A percentile compares a stretch with the other conserved stretches of the same genome.
phyloP scores from a whole-genome alignment of 2,888 invertebrate species.

The Lithophane semibrunnea region DNA sequence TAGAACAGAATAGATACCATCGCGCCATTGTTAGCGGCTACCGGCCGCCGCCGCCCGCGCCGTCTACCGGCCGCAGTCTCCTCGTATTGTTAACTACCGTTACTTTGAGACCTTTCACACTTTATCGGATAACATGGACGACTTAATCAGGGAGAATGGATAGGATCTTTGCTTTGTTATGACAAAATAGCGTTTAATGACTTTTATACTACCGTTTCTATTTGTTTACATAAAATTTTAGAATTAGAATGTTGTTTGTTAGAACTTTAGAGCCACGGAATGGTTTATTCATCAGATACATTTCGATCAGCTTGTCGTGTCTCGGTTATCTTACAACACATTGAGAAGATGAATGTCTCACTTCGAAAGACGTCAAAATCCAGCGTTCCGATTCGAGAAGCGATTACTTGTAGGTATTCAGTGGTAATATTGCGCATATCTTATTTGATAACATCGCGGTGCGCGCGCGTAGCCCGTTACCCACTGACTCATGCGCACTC shows the following conservation, averaged over 20 bases:
- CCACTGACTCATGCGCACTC: conserved; percentile 55
- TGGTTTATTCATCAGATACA: not conserved
- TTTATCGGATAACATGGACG: conserved; percentile 31
- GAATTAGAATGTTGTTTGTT: not conserved
- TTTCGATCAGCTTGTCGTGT: not conserved
- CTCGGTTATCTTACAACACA: conserved; percentile 12
- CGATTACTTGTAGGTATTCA: conserved; percentile 23
- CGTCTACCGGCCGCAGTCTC: conserved; percentile 15
- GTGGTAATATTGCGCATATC: conserved; percentile 47
- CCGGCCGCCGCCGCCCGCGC: conserved; percentile 31
- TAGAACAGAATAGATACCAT: conserved; percentile 49
- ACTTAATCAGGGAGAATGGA: conserved; percentile 36
- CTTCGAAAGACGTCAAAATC: conserved; percentile 12
- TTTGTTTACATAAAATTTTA: conserved; percentile 24
- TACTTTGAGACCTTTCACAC: conserved; percentile 62
- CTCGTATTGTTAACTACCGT: conserved; percentile 44
- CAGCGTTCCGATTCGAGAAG: conserved; percentile 12
- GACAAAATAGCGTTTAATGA: conserved; percentile 35
- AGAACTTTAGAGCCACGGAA: not conserved
- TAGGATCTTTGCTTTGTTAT: conserved; percentile 29
- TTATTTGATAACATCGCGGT: conserved; percentile 57
- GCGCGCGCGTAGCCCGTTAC: conserved; percentile 53
- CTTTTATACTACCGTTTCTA: conserved; percentile 5
- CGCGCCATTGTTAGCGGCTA: conserved; percentile 54
- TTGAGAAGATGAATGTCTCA: conserved; percentile 16